Base-by-base conservation (phyloP, 2,888 invertebrate species). In the Oscheius sp. region DNA sequence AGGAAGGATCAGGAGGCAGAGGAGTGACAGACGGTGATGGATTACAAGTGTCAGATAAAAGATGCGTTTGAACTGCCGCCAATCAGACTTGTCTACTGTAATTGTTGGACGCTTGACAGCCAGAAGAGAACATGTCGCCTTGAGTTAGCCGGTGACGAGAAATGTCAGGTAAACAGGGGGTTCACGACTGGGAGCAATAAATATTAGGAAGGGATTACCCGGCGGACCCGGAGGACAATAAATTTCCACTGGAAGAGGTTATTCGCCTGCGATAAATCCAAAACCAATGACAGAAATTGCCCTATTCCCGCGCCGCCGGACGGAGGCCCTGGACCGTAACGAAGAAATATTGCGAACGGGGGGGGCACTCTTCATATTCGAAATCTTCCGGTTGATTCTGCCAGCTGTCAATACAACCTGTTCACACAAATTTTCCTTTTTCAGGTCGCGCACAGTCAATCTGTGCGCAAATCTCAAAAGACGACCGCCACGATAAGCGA, bases 1-100 rank as follows among this genome's bases (percentile, higher is more conserved):
- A 52, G 25, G 52, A 43, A 55, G 55, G 61, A 45, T 29, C 45
- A 13, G 43, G 61, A 41, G 61, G 45, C 18, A 13, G 61, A 41
- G 45, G 66, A 29, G 16, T 52, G 66, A 66, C 66, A 52, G 52
- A 68, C 72, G 52, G 61, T 73, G 76, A 76, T 76, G 70, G 76
- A 76, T 71, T 76, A 76, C 73, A 64, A 43, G 73, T 76, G 76
- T 76, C 76, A 73, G 73, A 76, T 73, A 73, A 73, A 76, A 76
- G 73, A 73, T 73, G 71, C 70, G 73, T 76, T 76, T 76, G 76
- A 76, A 73, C 70, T 69, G 66, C 73, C 58, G 66, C 69, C 76
- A 56, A 43, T 76, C 76, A 76, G 64, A 58, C 63, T 27, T 29
- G 66, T 69, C 72, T 76, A 76, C 76, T 73, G 76, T 76, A 76